Base-by-base conservation (phyloP, 2,797 vertebrate genomes). In the Anguilla marmorata region DNA sequence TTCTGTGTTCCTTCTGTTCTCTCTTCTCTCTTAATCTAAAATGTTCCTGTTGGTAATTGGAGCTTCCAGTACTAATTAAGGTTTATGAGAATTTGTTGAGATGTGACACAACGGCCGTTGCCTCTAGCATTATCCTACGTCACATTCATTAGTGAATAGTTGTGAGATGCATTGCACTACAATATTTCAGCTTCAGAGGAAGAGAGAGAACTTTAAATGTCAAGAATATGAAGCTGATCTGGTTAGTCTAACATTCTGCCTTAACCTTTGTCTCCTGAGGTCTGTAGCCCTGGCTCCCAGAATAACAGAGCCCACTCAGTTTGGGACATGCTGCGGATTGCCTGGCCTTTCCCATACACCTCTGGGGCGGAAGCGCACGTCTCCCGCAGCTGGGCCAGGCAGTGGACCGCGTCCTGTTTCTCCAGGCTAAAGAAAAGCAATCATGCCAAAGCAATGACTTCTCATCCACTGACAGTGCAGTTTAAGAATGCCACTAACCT, bases 341-440 rank as follows among this genome's bases (percentile, higher is more conserved):
- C 27, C 45, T 45, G 30, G 76, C 76, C 76, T 82, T 82, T 50
- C 79, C 27, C 41, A 82, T 48, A 50, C 41, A 48, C 79, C 79
- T 50, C 79, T 48, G 79, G 79, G 79, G 37, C 41, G 79, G 19
- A 45, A 48, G 45, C 45, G 21, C 45, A 21, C 45, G 6, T 82
- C 79, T 82, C 79, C 45, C 45, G 41, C 79, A 50, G 79, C 79
- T 50, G 79, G 41, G 45, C 79, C 21, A 30, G 45, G 21, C 79
- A 82, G 45, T 11, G 45, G 79, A 50, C 79, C 79, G 45, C 11
- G 74, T 79, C 74, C 74, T 41, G 74, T 19, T 41, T 16, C 74
- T 79, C 74, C 74, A 79, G 74, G 74, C 74, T 79, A 79, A 79
- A 79, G 74, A 41, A 79, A 79, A 50, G 79, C 79, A 82, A 82